These are phyloP conservation scores for Mythimna ferrago DNA, from an alignment of 2,888 invertebrate species.

Conservation along the genomic window DNA sequence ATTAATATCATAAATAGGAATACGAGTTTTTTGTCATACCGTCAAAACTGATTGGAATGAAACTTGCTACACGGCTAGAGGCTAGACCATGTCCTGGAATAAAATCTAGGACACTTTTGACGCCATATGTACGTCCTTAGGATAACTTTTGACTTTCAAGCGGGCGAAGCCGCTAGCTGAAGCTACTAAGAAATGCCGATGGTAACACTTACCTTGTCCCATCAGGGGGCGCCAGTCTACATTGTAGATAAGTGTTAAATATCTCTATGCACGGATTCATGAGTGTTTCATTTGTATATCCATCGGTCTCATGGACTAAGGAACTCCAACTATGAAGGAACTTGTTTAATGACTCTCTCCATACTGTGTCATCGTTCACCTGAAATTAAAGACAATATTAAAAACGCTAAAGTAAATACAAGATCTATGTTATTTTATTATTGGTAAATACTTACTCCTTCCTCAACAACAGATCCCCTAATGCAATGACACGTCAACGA, in stretches of 20 bases:
- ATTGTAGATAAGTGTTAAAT: constrained; percentile 95
- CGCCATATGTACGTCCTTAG: too few species aligned
- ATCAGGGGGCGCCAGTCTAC: constrained; percentile 95
- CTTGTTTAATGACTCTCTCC: constrained; percentile 87
- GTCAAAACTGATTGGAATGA: too few species aligned
- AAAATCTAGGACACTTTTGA: too few species aligned
- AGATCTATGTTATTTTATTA: neutral
- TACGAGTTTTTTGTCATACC: too few species aligned
- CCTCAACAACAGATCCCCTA: constrained; percentile 85
- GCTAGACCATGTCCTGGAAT: too few species aligned
- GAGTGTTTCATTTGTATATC: constrained; percentile 81
- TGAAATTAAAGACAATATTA: constrained; percentile 57
- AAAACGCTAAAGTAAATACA: neutral
- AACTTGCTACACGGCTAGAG: too few species aligned
- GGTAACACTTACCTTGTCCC: constrained; percentile 87
- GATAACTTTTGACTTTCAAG: too few species aligned
- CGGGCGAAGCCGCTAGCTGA: too few species aligned
- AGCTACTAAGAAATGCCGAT: neutral
- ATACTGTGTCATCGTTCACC: constrained; percentile 85
- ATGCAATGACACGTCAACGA: constrained; percentile 85
- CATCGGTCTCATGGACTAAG: constrained; percentile 82
- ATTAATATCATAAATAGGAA: too few species aligned
- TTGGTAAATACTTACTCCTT: constrained; percentile 79
- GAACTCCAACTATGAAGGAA: constrained; percentile 88
- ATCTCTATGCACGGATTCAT: constrained; percentile 90